Percentiles rank a stretch among this genome's conserved stretches.
These are phyloP conservation scores for Megamerina dolium DNA, from an alignment of 2,888 invertebrate species.

Conservation along the genomic window DNA sequence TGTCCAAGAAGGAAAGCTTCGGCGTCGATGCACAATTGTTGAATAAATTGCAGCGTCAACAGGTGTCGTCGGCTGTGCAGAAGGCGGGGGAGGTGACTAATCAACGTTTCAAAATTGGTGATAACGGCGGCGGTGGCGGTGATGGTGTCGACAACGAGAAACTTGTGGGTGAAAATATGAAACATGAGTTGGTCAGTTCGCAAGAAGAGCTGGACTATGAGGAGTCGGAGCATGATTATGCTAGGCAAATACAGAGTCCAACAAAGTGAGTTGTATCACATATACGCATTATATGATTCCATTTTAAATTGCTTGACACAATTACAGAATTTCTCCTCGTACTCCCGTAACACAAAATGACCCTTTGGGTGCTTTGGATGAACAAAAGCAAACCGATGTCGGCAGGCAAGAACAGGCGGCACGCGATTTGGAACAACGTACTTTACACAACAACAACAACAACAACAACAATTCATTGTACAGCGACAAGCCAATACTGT, in stretches of 20 bases:
- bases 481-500: constrained; percentile 65
- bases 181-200: constrained; percentile 32
- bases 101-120: constrained; percentile 40
- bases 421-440: constrained; percentile 1
- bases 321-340: constrained; percentile 60
- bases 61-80: constrained; percentile 24
- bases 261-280: constrained; percentile 44
- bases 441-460: constrained; percentile 19
- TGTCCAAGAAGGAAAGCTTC: constrained; percentile 66
- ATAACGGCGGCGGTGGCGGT: constrained; percentile 26
- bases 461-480: constrained; percentile 50
- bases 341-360: constrained; percentile 89
- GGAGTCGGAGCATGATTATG: constrained; percentile 14
- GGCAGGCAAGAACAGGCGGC: constrained; percentile 23
- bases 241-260: constrained; percentile 40
- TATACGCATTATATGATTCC: not conserved
- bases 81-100: constrained; percentile 17
- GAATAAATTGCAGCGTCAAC: constrained; percentile 60
- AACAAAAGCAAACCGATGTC: constrained; percentile 31
- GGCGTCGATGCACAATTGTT: constrained; percentile 74
- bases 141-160: constrained; percentile 28
- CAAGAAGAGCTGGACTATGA: constrained; percentile 37
- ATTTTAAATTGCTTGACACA: not conserved
- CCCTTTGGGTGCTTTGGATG: constrained; percentile 75
- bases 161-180: constrained; percentile 11